Evolutionary conservation across 2,888 invertebrate species (phyloP), one percentile per base, ranked within the genome.

Genomic region (Mellilla xanthometata): DNA sequence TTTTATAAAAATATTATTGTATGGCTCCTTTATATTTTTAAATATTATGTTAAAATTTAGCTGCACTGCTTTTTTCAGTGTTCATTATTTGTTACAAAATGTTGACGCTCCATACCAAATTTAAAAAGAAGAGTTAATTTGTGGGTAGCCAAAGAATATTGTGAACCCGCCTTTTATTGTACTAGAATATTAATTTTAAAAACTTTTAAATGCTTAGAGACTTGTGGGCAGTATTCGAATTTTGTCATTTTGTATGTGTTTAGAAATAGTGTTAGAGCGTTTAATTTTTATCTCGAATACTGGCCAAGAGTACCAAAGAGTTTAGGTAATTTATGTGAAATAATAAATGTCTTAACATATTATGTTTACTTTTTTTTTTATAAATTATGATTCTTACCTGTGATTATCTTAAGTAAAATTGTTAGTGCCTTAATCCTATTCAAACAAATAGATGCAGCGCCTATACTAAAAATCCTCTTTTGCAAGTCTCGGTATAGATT

Each of bases 281-380:
- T 26, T 2, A 38, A 2, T 27, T 12, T 23, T 19, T 10, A 32
- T 19, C 12, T 38, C 44, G 43, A 55, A 42, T 65, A 59, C 61
- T 72, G 70, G 60, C 61, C 65, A 56, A 51, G 58, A 68, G 68
- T 72, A 77, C 78, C 78, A 76, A 76, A 76, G 76, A 76, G 57
- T 59, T 22, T 40, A 42, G n/a, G 12, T 42, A 42, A 41, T 38
- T 31, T 60, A 48, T 64, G 58, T 53, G 40, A 56, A 62, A 51
- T 59, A 58, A 62, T 59, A 58, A 62, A 53, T 58, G 60, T 53
- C 64, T 60, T 60, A 56, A 60, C 56, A 44, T 59, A 52, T 30
- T 51, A 22, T 19, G 15, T 6, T 5, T 19, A 19, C 3, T 19
- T 5, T 19, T 19, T 3, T 19, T 19, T 5, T 19, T 19, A n/a